phyloP scores from a whole-genome alignment of 1,140 invertebrate species.

The Ctenoplectra terminalis region DNA sequence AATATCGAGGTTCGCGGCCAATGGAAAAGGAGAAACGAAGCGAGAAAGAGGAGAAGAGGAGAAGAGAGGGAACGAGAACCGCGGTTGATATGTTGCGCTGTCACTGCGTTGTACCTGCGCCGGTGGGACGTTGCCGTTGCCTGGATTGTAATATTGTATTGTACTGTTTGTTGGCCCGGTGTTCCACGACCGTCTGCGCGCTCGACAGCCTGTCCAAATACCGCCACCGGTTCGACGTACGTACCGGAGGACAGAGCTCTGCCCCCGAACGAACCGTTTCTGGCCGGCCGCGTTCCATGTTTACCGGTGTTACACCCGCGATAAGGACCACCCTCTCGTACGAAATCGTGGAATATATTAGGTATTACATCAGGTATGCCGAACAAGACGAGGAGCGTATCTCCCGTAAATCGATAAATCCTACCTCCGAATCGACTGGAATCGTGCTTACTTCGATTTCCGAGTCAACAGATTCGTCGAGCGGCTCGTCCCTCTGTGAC shows the following conservation, averaged over 20 bases:
- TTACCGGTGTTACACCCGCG: slow-evolving; percentile 73
- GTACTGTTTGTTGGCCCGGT: slow-evolving; percentile 78
- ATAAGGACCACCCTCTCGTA: slow-evolving; percentile 59
- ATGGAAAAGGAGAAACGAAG: slow-evolving; percentile 13
- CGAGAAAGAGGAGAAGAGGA: not conserved
- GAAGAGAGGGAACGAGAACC: slow-evolving; percentile 54
- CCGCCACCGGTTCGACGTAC: slow-evolving; percentile 73
- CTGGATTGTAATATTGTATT: slow-evolving; percentile 80
- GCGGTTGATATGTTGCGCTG: slow-evolving; percentile 78
- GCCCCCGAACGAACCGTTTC: slow-evolving; percentile 58
- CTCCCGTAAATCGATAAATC: slow-evolving; percentile 20
- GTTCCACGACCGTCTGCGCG: slow-evolving; percentile 72
- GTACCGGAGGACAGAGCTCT: slow-evolving; percentile 43
- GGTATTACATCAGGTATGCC: no score
- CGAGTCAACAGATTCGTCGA: not conserved
- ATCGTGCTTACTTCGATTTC: no score
- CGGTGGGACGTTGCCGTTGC: slow-evolving; percentile 71
- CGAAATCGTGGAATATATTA: slow-evolving; percentile 38
- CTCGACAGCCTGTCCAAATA: slow-evolving; percentile 80
- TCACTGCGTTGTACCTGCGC: slow-evolving; percentile 77
- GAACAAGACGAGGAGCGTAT: not conserved
- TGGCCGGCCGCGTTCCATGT: slow-evolving; percentile 71
- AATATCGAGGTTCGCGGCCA: slow-evolving; percentile 8
- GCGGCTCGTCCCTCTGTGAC: no score
- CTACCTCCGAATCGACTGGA: no score